Evolutionary conservation across 2,797 vertebrate species (phyloP).

Genomic region (Melanotaenia nigrans): DNA sequence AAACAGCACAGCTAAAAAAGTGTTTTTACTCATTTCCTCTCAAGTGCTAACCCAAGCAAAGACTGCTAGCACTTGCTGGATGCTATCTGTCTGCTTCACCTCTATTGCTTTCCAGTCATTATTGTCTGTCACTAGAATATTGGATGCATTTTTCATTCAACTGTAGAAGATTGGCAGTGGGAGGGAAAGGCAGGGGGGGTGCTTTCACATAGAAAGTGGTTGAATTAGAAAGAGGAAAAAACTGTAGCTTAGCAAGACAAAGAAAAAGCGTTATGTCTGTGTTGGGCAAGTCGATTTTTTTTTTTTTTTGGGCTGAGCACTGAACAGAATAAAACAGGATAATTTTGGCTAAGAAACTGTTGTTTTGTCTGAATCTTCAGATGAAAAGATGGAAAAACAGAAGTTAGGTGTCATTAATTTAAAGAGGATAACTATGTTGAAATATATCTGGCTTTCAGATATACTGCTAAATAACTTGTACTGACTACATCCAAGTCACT

Average conservation of each 20-base stretch:
- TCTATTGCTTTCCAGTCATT: slow-evolving; percentile 80
- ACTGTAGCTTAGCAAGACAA: slow-evolving; percentile 22
- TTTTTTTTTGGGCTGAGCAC: slow-evolving; percentile 24
- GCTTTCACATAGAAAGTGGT: slow-evolving; percentile 45
- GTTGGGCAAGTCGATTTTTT: slow-evolving; percentile 45
- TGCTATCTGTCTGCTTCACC: slow-evolving; percentile 79
- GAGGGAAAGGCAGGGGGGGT: slow-evolving; percentile 33
- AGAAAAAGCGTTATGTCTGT: slow-evolving; percentile 37
- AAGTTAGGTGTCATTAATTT: slow-evolving; percentile 43
- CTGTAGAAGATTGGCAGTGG: slow-evolving; percentile 72
- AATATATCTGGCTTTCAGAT: slow-evolving; percentile 22
- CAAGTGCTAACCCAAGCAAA: slow-evolving; percentile 78
- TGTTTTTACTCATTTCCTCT: slow-evolving; percentile 45
- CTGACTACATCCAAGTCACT: not conserved
- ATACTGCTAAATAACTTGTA: slow-evolving; percentile 5
- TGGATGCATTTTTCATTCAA: slow-evolving; percentile 79
- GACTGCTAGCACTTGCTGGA: slow-evolving; percentile 70
- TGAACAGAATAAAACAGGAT: slow-evolving; percentile 44
- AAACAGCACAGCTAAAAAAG: slow-evolving; percentile 46
- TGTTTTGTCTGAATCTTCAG: slow-evolving; percentile 48
- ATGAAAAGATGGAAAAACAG: slow-evolving; percentile 39
- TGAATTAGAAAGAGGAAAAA: slow-evolving; percentile 31
- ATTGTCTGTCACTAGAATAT: slow-evolving; percentile 77
- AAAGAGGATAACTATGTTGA: slow-evolving; percentile 25
- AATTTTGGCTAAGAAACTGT: slow-evolving; percentile 54